Evolutionary conservation across 2,113 vertebrate species (phyloP).

Genomic region (Oriolus oriolus): DNA sequence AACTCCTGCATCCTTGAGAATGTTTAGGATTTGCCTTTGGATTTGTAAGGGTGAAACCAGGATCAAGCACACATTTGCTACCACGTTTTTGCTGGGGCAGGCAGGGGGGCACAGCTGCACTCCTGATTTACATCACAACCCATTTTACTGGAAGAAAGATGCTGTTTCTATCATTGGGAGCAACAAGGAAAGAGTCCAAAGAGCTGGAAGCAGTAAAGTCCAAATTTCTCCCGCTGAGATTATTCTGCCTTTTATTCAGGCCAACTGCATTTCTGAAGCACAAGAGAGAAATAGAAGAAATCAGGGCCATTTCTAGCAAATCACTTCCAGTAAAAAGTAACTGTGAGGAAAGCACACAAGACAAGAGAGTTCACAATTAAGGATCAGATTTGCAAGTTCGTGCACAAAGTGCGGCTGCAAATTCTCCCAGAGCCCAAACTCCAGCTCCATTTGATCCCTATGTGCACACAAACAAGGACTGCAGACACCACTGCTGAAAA

Average conservation of each 20-base stretch:
- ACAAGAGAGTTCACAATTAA: conserved; percentile 20
- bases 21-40: neutral
- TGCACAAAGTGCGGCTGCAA: neutral
- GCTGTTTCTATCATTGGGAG: neutral
- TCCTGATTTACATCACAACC: conserved; percentile 31
- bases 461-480: neutral
- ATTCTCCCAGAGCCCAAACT: neutral
- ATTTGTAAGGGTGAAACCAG: neutral
- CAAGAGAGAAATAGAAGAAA: neutral
- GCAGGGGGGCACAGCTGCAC: neutral
- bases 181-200: neutral
- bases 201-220: neutral
- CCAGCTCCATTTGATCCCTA: neutral
- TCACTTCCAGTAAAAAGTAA: conserved; percentile 45
- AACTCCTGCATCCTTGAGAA: neutral
- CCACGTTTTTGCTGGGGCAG: neutral
- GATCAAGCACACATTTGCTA: neutral
- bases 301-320: conserved; percentile 22
- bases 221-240: neutral
- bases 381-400: neutral
- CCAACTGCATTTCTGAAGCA: conserved; percentile 34
- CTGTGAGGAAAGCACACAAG: conserved; percentile 13
- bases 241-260: conserved; percentile 16
- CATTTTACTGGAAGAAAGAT: conserved; percentile 48
- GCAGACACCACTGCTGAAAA: conserved; percentile 8